Conservation (phyloP, 2,113 vertebrate species). For the Salvelinus fontinalis region DNA sequence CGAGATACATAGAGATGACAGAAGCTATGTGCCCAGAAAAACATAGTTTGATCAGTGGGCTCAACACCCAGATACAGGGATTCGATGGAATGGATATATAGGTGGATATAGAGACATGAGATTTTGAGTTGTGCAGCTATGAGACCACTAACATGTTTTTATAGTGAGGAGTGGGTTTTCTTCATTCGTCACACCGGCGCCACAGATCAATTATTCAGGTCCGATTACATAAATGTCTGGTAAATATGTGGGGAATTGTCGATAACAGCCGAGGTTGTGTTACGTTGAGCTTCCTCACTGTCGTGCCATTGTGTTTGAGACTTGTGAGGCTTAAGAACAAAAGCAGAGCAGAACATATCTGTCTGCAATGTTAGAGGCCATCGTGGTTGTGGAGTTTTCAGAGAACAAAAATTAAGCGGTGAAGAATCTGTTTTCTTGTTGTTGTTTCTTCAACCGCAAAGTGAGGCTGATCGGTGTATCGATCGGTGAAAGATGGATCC, state of each 20-base stretch:
- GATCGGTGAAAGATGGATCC: conserved; percentile 39
- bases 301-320: neutral
- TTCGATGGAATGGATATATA: no score
- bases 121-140: neutral
- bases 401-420: conserved; percentile 36
- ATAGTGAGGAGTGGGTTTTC: conserved; percentile 9
- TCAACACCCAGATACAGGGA: no score
- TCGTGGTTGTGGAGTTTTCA: conserved; percentile 16
- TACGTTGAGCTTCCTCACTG: conserved; percentile 3
- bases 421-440: conserved; percentile 34
- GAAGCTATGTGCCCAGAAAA: no score
- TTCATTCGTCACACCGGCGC: conserved; percentile 41
- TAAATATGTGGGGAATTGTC: conserved; percentile 43
- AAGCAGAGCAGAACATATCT: conserved; percentile 8
- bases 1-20: no score
- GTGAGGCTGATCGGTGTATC: conserved; percentile 33
- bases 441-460: conserved; percentile 13
- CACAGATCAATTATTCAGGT: conserved; percentile 59
- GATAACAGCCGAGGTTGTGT: conserved; percentile 33
- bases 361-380: conserved; percentile 20
- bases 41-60: no score
- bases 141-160: neutral
- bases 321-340: conserved; percentile 7
- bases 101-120: no score
- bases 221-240: conserved; percentile 44